phyloP scores from a whole-genome alignment of 2,113 vertebrate species.

The Toxostoma redivivum region DNA sequence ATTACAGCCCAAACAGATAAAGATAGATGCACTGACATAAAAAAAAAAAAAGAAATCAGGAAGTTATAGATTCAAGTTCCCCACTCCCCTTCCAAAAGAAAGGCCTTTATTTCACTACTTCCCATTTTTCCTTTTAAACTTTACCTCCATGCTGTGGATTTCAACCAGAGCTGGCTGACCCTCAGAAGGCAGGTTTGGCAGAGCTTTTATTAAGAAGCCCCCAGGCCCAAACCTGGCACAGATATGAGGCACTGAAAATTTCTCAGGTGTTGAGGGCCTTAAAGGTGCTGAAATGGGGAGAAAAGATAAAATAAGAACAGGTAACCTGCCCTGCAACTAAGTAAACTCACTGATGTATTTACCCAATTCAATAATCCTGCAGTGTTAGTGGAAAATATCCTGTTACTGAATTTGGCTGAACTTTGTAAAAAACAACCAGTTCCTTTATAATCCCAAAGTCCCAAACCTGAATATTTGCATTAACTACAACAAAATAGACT shows the following conservation, averaged over 20 bases:
- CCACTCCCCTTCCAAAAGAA: background rate
- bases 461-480: background rate
- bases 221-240: constrained; percentile 93
- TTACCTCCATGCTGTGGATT: constrained; percentile 93
- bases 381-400: background rate
- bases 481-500: background rate
- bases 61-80: background rate
- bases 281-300: constrained; percentile 76
- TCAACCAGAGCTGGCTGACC: constrained; percentile 95
- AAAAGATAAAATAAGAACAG: background rate
- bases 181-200: constrained; percentile 93
- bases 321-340: background rate
- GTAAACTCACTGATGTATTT: background rate
- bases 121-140: background rate
- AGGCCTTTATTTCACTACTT: background rate
- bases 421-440: background rate
- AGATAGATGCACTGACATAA: rapidly evolving
- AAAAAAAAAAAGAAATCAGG: background rate
- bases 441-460: background rate
- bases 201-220: constrained; percentile 88
- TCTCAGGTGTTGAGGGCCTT: constrained; percentile 91
- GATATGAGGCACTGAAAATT: constrained; percentile 88
- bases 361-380: background rate
- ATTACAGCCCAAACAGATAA: background rate
- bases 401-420: background rate